phyloP scores from a whole-genome alignment of 1,140 invertebrate species.

The Lanistes nyassanus region DNA sequence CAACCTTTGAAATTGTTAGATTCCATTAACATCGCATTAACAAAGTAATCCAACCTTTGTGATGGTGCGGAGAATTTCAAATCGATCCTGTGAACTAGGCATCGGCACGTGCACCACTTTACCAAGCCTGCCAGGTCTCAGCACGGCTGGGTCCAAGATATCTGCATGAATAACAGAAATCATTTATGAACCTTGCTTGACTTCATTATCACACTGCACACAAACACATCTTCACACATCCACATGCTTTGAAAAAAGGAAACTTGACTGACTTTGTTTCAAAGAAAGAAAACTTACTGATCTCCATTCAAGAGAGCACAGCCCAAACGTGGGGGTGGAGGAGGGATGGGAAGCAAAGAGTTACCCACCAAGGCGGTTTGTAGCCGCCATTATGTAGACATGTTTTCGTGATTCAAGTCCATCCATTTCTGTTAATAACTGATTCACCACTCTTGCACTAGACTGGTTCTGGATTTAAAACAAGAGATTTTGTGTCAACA shows the following conservation, averaged over 20 bases:
- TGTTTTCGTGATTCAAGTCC: conserved; percentile 87
- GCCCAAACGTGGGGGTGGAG: background rate
- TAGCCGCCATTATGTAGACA: conserved; percentile 95
- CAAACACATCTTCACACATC: background rate
- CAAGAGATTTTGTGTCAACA: background rate
- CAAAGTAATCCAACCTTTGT: conserved; percentile 78
- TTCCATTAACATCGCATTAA: background rate
- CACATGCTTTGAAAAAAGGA: too few species aligned
- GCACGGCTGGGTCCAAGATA: conserved; percentile 94
- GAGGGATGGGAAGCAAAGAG: background rate
- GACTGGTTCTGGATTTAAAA: background rate
- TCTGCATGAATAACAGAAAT: conserved; percentile 70
- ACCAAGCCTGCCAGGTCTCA: conserved; percentile 93
- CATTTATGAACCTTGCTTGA: too few species aligned
- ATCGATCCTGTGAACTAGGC: conserved; percentile 81
- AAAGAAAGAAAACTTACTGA: background rate
- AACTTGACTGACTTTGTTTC: background rate
- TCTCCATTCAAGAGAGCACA: background rate
- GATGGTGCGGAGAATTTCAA: conserved; percentile 88
- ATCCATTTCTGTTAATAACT: conserved; percentile 98
- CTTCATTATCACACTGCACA: background rate
- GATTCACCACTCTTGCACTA: conserved; percentile 73
- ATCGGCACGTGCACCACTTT: conserved; percentile 94
- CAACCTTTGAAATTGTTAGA: too few species aligned
- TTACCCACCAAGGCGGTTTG: conserved; percentile 82